phyloP scores from a whole-genome alignment of 2,113 vertebrate species.

The Pardalotus punctatus region DNA sequence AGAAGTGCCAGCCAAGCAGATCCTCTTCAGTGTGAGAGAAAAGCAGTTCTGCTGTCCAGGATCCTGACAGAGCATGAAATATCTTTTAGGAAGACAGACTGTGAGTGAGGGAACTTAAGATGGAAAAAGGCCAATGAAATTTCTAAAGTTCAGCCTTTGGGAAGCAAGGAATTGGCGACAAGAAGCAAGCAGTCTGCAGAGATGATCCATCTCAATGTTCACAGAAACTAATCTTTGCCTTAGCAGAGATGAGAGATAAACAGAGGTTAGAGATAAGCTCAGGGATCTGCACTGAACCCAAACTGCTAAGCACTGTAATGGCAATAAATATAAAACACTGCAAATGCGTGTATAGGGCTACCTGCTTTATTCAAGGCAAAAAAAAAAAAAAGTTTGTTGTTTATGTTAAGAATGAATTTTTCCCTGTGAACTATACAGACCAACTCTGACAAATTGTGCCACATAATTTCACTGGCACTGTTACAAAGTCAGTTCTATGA shows the following conservation, averaged over 20 bases:
- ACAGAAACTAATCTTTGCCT: not conserved
- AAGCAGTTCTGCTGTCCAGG: not conserved
- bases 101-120: not conserved
- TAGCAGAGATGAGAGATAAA: not conserved
- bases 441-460: not conserved
- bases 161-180: not conserved
- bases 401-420: not conserved
- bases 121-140: not conserved
- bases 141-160: not conserved
- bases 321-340: not conserved
- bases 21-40: not conserved
- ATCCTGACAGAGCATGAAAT: conserved; percentile 14
- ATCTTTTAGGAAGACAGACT: not conserved
- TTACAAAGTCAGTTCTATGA: not conserved
- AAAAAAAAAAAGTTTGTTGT: not conserved
- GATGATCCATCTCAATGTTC: not conserved
- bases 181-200: not conserved
- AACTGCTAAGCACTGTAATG: not conserved
- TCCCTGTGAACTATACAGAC: not conserved
- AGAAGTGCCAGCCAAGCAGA: conserved; percentile 18
- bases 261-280: not conserved
- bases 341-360: not conserved
- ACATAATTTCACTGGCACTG: not conserved
- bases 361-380: not conserved
- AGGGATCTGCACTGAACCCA: not conserved